Percentiles rank a stretch among this genome's conserved stretches.
phyloP scores from a whole-genome alignment of 2,888 invertebrate genomes.

The Spilarctia lutea region DNA sequence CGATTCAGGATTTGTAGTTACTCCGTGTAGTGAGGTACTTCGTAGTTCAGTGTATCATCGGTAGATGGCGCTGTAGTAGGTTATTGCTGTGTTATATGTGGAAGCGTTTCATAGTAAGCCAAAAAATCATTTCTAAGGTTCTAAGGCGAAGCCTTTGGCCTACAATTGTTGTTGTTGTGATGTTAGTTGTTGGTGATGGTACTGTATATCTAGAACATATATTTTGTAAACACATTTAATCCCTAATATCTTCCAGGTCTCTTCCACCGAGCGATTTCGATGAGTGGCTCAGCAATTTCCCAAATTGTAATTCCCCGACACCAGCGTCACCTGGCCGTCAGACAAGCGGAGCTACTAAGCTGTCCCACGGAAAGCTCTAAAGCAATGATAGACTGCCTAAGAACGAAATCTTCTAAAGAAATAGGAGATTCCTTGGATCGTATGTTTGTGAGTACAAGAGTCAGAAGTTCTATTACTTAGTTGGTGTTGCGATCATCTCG shows the following conservation, averaged over 20 bases:
- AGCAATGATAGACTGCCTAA: slow-evolving; percentile 88
- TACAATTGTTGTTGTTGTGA: no score
- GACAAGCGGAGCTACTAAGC: slow-evolving; percentile 87
- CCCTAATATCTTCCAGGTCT: slow-evolving; percentile 77
- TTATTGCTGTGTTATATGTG: no score
- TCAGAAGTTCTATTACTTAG: background rate
- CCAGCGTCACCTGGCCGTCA: slow-evolving; percentile 87
- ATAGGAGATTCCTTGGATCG: slow-evolving; percentile 77
- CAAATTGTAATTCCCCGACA: slow-evolving; percentile 85
- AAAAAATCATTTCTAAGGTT: no score
- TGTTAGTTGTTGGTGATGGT: no score
- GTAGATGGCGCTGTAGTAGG: no score
- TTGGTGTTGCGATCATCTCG: background rate
- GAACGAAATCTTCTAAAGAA: slow-evolving; percentile 79
- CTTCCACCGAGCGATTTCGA: slow-evolving; percentile 90
- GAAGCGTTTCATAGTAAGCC: no score
- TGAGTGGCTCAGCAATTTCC: slow-evolving; percentile 88
- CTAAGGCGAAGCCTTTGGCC: no score
- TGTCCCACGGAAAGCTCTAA: slow-evolving; percentile 86
- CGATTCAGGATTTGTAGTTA: no score
- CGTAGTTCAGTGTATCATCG: no score
- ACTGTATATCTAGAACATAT: background rate
- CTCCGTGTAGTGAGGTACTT: no score
- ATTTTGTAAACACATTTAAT: background rate
- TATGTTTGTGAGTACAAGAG: slow-evolving; percentile 75